phyloP scores from a whole-genome alignment of 2,797 vertebrate species.

The Triplophysa yarkandensis region DNA sequence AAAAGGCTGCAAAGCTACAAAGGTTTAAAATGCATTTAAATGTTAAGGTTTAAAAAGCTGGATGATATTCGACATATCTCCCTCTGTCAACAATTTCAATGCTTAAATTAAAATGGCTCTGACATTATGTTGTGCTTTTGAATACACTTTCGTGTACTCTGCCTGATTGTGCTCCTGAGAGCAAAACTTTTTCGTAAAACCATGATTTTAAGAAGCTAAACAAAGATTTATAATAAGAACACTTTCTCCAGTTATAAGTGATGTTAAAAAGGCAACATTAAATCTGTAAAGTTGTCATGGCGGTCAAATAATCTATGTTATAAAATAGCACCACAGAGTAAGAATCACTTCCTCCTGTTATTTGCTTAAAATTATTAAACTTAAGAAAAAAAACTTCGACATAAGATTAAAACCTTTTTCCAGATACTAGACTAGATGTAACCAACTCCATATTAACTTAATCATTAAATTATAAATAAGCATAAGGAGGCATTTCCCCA shows the following conservation, averaged over 20 bases:
- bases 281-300: neutral
- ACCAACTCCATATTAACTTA: slow-evolving; percentile 38
- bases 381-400: slow-evolving; percentile 2
- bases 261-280: neutral
- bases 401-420: slow-evolving; percentile 14
- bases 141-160: neutral
- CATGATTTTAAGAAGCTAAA: neutral
- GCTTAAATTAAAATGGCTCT: neutral
- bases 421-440: slow-evolving; percentile 13
- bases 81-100: neutral
- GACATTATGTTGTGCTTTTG: neutral
- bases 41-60: neutral
- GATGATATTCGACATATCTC: neutral
- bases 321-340: slow-evolving; percentile 27
- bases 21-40: neutral
- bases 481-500: slow-evolving; percentile 49
- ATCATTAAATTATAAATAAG: slow-evolving; percentile 61
- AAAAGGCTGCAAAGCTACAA: neutral
- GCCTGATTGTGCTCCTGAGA: neutral
- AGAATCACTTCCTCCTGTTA: neutral
- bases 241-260: neutral
- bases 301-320: neutral
- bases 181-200: neutral
- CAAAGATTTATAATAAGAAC: neutral
- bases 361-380: no score